These are phyloP conservation scores for Seriola rivoliana DNA, from an alignment of 2,113 vertebrate genomes.

Conservation along the genomic window DNA sequence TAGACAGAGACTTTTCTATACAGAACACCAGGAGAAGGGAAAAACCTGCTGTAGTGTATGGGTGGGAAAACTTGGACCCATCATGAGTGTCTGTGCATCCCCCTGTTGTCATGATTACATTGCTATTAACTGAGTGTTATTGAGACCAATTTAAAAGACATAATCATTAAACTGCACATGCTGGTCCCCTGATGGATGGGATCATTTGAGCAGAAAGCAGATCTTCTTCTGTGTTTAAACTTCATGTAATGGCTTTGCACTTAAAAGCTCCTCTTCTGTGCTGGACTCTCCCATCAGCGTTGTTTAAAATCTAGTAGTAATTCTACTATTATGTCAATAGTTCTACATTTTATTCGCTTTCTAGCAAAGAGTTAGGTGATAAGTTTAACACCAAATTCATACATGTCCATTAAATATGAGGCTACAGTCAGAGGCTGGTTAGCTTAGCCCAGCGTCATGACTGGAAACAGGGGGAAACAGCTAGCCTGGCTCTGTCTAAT, in stretches of 20 bases:
- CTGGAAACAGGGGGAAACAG: background rate
- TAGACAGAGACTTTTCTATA: background rate
- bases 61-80: constrained; percentile 24
- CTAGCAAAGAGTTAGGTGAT: background rate
- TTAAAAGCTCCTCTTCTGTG: constrained; percentile 52
- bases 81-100: constrained; percentile 25
- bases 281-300: background rate
- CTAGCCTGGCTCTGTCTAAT: too few species aligned
- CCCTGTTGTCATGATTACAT: constrained; percentile 34
- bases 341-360: background rate
- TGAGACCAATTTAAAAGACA: constrained; percentile 67
- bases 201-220: constrained; percentile 46
- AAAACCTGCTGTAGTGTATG: background rate
- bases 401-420: background rate
- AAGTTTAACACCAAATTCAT: background rate
- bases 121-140: constrained; percentile 42
- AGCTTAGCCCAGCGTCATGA: background rate
- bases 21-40: background rate
- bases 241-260: constrained; percentile 37
- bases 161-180: constrained; percentile 51
- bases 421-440: background rate
- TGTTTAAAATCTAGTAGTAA: background rate
- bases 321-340: background rate
- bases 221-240: constrained; percentile 55
- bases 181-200: constrained; percentile 44